phyloP scores from a whole-genome alignment of 2,113 vertebrate species.

The Ptychochromis oligacanthus region DNA sequence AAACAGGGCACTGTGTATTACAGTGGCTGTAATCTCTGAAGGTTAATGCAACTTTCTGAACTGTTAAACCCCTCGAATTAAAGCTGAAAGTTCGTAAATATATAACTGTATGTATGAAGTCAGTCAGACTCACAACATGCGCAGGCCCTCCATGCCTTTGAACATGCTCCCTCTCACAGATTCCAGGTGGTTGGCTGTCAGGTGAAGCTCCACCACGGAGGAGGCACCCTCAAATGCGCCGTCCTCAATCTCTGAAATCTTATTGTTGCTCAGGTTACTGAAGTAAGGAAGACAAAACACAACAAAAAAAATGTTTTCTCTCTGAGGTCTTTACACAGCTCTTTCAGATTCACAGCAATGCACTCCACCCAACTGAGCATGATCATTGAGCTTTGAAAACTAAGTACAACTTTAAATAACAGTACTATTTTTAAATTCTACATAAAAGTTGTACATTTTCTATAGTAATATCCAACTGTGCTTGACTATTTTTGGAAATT shows the following conservation, averaged over 20 bases:
- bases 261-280: conserved; percentile 99
- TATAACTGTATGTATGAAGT: background rate
- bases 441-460: background rate
- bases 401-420: background rate
- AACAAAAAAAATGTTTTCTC: background rate
- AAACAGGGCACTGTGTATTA: background rate
- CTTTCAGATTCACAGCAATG: background rate
- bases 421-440: background rate
- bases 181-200: conserved; percentile 92
- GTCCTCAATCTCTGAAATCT: conserved; percentile 93
- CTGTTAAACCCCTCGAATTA: background rate
- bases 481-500: background rate
- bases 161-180: conserved; percentile 93
- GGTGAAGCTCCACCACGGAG: conserved; percentile 88
- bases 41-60: background rate
- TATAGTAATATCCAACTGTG: background rate
- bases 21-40: background rate
- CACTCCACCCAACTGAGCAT: background rate
- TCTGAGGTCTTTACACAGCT: background rate
- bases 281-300: background rate
- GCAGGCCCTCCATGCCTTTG: conserved; percentile 88
- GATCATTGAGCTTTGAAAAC: background rate
- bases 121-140: conserved; percentile 89
- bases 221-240: conserved; percentile 90
- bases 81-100: background rate